Evolutionary conservation across 2,888 invertebrate genomes (phyloP), one percentile per base, ranked within the genome.

Genomic region (Scelioninae gen. 1): DNA sequence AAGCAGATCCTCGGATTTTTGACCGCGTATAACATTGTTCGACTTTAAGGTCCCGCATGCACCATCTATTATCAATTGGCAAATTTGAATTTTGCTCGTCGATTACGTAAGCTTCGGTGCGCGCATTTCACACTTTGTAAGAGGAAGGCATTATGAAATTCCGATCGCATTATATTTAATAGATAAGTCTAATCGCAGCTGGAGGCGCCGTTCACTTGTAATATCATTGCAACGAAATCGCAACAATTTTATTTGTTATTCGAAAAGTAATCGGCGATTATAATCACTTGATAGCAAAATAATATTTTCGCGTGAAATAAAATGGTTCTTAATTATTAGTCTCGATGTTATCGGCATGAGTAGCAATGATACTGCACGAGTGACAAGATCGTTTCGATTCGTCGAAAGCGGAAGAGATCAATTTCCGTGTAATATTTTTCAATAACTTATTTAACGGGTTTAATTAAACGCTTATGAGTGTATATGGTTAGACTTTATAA

Each of bases 141-240:
- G 16, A 56, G 53, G 32, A 51, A 53, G 38, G 29, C 45, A 66
- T 81, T 81, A 71, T 56, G 75, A 81, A 81, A 81, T 63, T 32
- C 68, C 47, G 49, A 65, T 75, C 69, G 62, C 23, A 34, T 65
- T 68, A 65, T 43, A 16, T 60, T 80, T 68, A 49, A 68, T 66
- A 55, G 62, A 80, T 74, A 31, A 43, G 16, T 13, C 43, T 62
- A 55, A 80, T 74, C 58, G n/a, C n/a, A n/a, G n/a, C n/a, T n/a
- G n/a, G 7, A 34, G n/a, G 40, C 38, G 56, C 75, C 66, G 29
- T 66, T 69, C 77, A 69, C 76, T 68, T 49, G 51, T 65, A 68
- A 34, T 32, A 55, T n/a, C 62, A 58, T 16, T 63, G 15, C n/a
- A 43, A 47, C 13, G 29, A 68, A n/a, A n/a, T n/a, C n/a, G n/a